Conservation (phyloP, 1,140 invertebrate species). For the Listronotus oregonensis region DNA sequence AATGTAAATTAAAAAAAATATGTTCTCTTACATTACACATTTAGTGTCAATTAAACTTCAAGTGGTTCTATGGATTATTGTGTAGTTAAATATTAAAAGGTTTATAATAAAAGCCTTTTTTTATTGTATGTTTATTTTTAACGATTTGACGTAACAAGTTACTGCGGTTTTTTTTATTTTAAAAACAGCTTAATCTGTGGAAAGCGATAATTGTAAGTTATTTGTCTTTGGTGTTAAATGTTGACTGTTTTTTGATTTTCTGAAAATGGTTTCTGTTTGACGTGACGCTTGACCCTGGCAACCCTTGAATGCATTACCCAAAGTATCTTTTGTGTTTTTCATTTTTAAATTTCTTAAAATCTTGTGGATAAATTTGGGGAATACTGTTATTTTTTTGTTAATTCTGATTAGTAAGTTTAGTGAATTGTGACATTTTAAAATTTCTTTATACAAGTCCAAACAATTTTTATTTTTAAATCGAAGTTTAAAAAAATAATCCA, state of each 20-base stretch:
- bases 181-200: constrained; percentile 50
- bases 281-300: constrained; percentile 15
- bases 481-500: no score
- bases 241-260: constrained; percentile 32
- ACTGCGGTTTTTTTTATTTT: constrained; percentile 50
- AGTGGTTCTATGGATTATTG: no score
- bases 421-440: no score
- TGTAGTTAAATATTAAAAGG: no score
- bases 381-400: no score
- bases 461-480: no score
- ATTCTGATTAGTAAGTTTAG: no score
- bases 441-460: no score
- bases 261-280: constrained; percentile 20
- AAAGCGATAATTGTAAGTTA: constrained; percentile 52
- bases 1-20: no score
- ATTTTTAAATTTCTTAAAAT: not conserved
- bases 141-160: constrained; percentile 37
- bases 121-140: constrained; percentile 4
- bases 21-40: no score
- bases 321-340: constrained; percentile 9
- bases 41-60: no score
- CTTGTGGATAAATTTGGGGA: constrained; percentile 1
- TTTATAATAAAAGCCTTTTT: not conserved
- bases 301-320: constrained; percentile 7
- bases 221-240: constrained; percentile 50